A percentile compares a stretch with the other conserved stretches of the same genome.
These are phyloP conservation scores for Pseudomyrmex cubaensis DNA, from an alignment of 1,140 invertebrate genomes.

Conservation along the genomic window DNA sequence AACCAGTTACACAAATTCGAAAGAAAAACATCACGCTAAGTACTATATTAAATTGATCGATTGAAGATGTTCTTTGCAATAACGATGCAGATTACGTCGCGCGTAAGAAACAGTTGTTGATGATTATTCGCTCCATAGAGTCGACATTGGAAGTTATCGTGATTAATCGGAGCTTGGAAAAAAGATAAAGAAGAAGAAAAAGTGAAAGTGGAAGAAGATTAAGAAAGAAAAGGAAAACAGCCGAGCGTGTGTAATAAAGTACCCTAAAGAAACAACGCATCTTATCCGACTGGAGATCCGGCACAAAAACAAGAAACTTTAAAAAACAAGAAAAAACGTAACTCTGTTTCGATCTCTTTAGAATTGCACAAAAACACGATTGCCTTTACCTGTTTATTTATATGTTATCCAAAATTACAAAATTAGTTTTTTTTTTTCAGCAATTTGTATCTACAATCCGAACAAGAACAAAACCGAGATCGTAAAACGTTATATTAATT, in stretches of 20 bases:
- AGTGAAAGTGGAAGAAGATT: background rate
- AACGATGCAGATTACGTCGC: conserved; percentile 22
- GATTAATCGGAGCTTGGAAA: conserved; percentile 42
- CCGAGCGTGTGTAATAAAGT: conserved; percentile 35
- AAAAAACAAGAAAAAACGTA: conserved; percentile 30
- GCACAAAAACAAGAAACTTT: conserved; percentile 27
- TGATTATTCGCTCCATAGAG: conserved; percentile 41
- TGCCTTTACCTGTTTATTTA: conserved; percentile 30
- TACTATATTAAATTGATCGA: background rate
- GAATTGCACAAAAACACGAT: conserved; percentile 9
- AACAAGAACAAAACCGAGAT: background rate
- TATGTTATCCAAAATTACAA: too few relatives aligned
- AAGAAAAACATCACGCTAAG: background rate
- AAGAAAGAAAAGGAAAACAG: background rate
- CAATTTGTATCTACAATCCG: conserved; percentile 9
- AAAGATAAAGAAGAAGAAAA: background rate
- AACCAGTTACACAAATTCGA: conserved; percentile 21
- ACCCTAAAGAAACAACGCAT: conserved; percentile 33
- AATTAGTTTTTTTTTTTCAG: too few relatives aligned
- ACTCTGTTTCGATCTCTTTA: background rate
- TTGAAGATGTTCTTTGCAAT: background rate
- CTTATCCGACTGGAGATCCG: conserved; percentile 31
- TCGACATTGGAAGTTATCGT: conserved; percentile 32
- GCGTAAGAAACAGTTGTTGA: conserved; percentile 22
- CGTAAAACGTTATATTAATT: background rate